Evolutionary conservation across 1,140 invertebrate genomes (phyloP), one percentile per base, ranked within the genome.

Genomic region (Uloborus diversus): DNA sequence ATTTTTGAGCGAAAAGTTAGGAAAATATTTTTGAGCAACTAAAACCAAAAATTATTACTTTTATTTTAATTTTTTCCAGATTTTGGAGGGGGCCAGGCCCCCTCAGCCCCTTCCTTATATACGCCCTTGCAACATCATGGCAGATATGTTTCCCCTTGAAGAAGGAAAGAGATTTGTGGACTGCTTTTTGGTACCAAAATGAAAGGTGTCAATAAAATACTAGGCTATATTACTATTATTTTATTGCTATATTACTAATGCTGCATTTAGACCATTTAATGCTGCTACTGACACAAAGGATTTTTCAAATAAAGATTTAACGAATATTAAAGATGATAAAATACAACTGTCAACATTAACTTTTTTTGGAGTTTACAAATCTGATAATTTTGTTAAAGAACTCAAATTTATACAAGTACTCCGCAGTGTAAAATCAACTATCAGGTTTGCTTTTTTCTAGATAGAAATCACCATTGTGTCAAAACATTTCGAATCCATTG

Each of bases 111-210:
- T n/a, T n/a, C n/a, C n/a, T n/a, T n/a, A n/a, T n/a, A n/a, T n/a
- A 20, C 23, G 47, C 30, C 23, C 73, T 62, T n/a, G 61, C 73
- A 23, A 61, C 73, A 64, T 28, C 17, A 32, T 17, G 28, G 64
- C 17, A 78, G 35, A 35, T 37, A 35, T 53, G 4, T 56, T 17
- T 53, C 56, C 3, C 73, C 73, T n/a, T 9, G 61, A 65, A 53
- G 73, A 78, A 65, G 61, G 73, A 25, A 66, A 78, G 20, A 56
- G 65, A 4, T 53, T 78, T 3, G 56, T 78, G 47, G 47, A 65
- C n/a, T 65, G 59, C n/a, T n/a, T n/a, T 65, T 78, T 56, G 49
- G 61, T 5, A 65, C 61, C 20, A 65, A 37, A 28, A 49, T 49
- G 7, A 78, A 78, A 28, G 73, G 61, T 1, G 47, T 53, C 3